Evolutionary conservation across 2,797 vertebrate species (phyloP), one percentile per base, ranked within the genome.

Genomic region (Danio choprae): DNA sequence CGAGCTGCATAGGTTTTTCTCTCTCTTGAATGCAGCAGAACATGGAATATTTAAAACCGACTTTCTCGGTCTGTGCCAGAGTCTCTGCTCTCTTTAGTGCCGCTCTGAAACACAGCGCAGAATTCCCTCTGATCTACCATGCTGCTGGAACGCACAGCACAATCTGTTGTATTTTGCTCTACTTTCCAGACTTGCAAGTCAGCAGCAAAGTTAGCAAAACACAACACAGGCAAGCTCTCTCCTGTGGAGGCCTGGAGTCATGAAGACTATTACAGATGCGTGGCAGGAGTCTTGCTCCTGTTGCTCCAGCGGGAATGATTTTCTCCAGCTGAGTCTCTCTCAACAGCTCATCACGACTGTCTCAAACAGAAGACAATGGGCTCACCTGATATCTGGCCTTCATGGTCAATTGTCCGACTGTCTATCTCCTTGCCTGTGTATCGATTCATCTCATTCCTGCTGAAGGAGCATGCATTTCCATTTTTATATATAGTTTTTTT

Each of bases 31-130:
- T 68, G 82, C 60, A 51, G n/a, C 67, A 76, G 73, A 82, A 85
- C 82, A 79, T 86, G 18, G 85, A 86, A 88, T 84, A 84, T 88
- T 79, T 70, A 65, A 78, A 72, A 64, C 20, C 41, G 53, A 43
- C 38, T n/a, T 79, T 58, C 12, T 16, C 44, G 36, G 8, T 11
- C 16, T 63, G 4, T 56, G 64, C 46, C 29, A 48, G 51, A 43
- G 12, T 65, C 29, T 63, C 10, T 48, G 67, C 18, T 50, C 55
- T 77, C 36, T 67, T 48, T 72, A 29, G 62, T 36, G 60, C 12
- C 16, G n/a, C 12, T 81, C 48, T 55, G 56, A 81, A 69, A 41
- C 46, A 36, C 53, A 63, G 58, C n/a, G 68, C 59, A 68, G 74
- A 64, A 63, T 60, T 60, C 74, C 72, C 62, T 82, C 77, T 60